Evolutionary conservation across 1,140 invertebrate species (phyloP).

Genomic region (Ephestia elutella): DNA sequence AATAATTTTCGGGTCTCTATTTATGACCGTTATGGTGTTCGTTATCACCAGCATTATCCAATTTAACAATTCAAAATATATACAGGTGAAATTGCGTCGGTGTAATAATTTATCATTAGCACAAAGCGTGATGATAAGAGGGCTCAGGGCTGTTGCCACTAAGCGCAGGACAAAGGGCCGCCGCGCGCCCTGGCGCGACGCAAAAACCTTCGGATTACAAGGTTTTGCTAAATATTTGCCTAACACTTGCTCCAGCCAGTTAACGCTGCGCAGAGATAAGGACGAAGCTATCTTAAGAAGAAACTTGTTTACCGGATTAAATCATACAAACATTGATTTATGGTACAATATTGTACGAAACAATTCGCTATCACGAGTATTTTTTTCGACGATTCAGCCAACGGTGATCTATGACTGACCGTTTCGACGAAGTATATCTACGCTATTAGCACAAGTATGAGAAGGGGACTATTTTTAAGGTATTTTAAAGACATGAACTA

Average conservation of each 20-base stretch:
- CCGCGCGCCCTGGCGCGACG: slow-evolving; percentile 10
- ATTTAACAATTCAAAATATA: slow-evolving; percentile 6
- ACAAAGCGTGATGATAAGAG: slow-evolving; percentile 39
- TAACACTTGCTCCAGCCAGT: slow-evolving; percentile 29
- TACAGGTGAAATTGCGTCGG: slow-evolving; percentile 14
- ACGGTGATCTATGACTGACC: too few species aligned
- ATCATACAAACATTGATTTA: not conserved
- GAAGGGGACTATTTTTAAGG: too few species aligned
- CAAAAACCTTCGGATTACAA: slow-evolving; percentile 42
- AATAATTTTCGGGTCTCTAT: too few species aligned
- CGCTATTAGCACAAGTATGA: too few species aligned
- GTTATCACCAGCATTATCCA: not conserved
- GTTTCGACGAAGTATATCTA: too few species aligned
- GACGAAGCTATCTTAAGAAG: not conserved
- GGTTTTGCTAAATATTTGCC: slow-evolving; percentile 42
- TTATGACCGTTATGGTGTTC: not conserved
- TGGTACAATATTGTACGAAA: not conserved
- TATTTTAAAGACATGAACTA: too few species aligned
- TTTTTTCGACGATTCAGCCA: too few species aligned
- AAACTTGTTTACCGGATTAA: not conserved
- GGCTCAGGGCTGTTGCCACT: slow-evolving; percentile 19
- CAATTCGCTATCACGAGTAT: not conserved
- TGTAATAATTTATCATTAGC: slow-evolving; percentile 40
- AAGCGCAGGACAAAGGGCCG: slow-evolving; percentile 32
- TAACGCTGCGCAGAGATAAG: slow-evolving; percentile 11